phyloP scores from a whole-genome alignment of 2,888 invertebrate species.

The Tetheella fluctuosa region DNA sequence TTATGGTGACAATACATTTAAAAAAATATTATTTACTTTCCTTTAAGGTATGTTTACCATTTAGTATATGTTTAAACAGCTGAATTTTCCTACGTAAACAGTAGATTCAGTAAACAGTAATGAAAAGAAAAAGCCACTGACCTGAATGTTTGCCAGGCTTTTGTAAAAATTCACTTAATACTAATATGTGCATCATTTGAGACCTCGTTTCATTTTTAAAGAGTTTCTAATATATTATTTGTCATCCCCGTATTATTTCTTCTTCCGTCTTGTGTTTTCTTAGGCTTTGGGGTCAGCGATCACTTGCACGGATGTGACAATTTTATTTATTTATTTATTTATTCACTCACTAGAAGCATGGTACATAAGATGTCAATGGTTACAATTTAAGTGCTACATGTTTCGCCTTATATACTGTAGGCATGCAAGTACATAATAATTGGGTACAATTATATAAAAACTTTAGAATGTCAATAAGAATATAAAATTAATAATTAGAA shows the following conservation, averaged over 20 bases:
- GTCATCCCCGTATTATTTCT: not conserved
- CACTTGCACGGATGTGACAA: too few relatives aligned
- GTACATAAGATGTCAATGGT: too few relatives aligned
- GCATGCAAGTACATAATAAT: too few relatives aligned
- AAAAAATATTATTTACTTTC: not conserved
- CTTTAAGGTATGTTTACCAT: not conserved
- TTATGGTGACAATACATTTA: not conserved
- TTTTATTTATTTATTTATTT: too few relatives aligned
- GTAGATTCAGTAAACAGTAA: too few relatives aligned
- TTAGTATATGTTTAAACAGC: not conserved
- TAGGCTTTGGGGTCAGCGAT: not conserved
- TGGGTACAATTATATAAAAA: too few relatives aligned
- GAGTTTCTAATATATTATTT: not conserved
- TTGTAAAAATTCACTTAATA: not conserved
- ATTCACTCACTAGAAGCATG: too few relatives aligned
- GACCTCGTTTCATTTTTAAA: not conserved
- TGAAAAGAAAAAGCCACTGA: not conserved
- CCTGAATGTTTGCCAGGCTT: not conserved
- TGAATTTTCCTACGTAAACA: not conserved
- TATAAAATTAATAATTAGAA: too few relatives aligned
- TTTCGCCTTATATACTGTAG: too few relatives aligned
- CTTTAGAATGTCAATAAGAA: too few relatives aligned
- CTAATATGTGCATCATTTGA: constrained; percentile 1
- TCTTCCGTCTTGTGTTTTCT: not conserved
- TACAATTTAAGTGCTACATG: too few relatives aligned